Evolutionary conservation across 2,797 vertebrate species (phyloP).

Genomic region (Pempheris klunzingeri): DNA sequence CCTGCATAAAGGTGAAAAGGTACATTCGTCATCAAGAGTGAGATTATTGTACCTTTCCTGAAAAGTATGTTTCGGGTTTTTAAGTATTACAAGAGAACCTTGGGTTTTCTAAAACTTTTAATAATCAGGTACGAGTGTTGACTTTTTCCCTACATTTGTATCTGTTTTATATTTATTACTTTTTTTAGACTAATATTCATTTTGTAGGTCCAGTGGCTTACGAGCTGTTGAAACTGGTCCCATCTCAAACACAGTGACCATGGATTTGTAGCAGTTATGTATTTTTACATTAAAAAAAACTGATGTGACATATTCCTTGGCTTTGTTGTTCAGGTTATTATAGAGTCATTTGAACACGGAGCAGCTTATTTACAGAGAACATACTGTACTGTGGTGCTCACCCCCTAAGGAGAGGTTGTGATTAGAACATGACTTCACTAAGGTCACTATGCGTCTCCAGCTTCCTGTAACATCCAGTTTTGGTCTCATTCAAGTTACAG

Average conservation of each 20-base stretch:
- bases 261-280: conserved; percentile 63
- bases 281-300: conserved; percentile 75
- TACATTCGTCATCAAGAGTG: conserved; percentile 31
- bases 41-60: conserved; percentile 60
- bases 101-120: conserved; percentile 49
- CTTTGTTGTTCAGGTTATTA: conserved; percentile 11
- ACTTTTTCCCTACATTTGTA: conserved; percentile 53
- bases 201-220: conserved; percentile 51
- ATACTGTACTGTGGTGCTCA: background rate
- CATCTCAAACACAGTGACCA: conserved; percentile 49
- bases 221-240: conserved; percentile 47
- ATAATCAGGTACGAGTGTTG: conserved; percentile 60
- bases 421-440: background rate
- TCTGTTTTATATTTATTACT: conserved; percentile 77
- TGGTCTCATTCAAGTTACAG: background rate
- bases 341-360: background rate
- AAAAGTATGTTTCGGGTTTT: conserved; percentile 52
- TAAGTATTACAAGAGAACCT: conserved; percentile 48
- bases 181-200: conserved; percentile 62
- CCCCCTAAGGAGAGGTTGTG: background rate
- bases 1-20: conserved; percentile 24
- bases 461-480: no score
- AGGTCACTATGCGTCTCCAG: background rate
- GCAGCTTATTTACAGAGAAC: background rate
- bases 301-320: background rate